Evolutionary conservation across 2,113 vertebrate genomes (phyloP).

Genomic region (Amazona vittata): DNA sequence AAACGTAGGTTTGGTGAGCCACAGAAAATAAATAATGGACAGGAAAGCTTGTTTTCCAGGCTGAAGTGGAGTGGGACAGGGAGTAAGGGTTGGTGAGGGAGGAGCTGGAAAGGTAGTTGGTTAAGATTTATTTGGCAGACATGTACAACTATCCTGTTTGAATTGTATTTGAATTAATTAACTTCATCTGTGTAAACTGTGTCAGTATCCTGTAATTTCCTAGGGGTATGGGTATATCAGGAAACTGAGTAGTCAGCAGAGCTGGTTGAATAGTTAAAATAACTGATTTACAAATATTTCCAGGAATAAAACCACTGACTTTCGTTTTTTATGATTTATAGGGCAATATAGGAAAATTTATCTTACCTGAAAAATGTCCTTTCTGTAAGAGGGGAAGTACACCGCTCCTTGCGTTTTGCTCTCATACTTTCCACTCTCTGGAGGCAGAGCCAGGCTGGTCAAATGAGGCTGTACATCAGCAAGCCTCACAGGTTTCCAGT

Average conservation of each 20-base stretch:
- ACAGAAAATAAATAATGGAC: conserved; percentile 55
- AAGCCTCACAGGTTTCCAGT: neutral
- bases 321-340: conserved; percentile 53
- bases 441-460: conserved; percentile 23
- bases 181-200: conserved; percentile 68
- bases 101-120: conserved; percentile 56
- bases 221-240: conserved; percentile 58
- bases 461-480: conserved; percentile 13
- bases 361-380: conserved; percentile 67
- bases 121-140: conserved; percentile 63
- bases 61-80: neutral
- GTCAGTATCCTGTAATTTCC: conserved; percentile 65
- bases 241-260: conserved; percentile 60
- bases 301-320: conserved; percentile 50
- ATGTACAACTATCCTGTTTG: conserved; percentile 41
- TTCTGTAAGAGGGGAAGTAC: conserved; percentile 46
- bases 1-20: conserved; percentile 23
- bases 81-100: neutral
- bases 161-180: conserved; percentile 68
- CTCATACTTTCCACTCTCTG: conserved; percentile 23
- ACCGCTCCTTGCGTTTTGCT: conserved; percentile 10
- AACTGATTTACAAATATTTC: conserved; percentile 69
- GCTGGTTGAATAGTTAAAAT: conserved; percentile 61
- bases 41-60: conserved; percentile 40
- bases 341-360: conserved; percentile 67